Conservation (phyloP, 2,797 vertebrate genomes). For the Lagorchestes hirsutus region DNA sequence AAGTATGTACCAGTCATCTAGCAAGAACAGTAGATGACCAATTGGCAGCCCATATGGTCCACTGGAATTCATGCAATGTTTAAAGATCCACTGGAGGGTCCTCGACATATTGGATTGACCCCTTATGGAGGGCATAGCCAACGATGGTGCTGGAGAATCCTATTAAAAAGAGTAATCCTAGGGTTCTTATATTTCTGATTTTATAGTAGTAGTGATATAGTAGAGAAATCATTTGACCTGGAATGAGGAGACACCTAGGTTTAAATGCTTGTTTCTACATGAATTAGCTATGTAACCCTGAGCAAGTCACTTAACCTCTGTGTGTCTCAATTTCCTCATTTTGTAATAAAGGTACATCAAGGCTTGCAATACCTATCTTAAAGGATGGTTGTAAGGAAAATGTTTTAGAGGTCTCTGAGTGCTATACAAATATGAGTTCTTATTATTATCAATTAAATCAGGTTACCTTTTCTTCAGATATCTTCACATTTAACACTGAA, state of each 20-base stretch:
- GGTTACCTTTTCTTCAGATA: neutral
- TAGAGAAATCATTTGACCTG: neutral
- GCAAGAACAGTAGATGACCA: neutral
- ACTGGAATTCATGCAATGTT: neutral
- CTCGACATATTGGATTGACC: neutral
- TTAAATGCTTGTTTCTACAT: neutral
- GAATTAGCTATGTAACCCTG: neutral
- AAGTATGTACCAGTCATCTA: neutral
- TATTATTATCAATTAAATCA: neutral
- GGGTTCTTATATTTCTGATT: neutral
- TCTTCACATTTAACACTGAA: neutral
- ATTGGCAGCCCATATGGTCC: neutral
- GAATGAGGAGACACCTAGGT: neutral
- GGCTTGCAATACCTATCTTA: neutral
- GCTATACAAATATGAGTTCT: neutral
- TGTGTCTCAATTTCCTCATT: neutral
- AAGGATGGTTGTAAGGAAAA: neutral
- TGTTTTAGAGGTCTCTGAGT: neutral
- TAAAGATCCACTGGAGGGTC: neutral
- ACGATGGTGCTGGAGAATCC: neutral
- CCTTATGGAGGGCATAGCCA: neutral
- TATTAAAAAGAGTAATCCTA: neutral
- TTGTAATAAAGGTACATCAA: neutral
- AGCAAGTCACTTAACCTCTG: too few relatives aligned
- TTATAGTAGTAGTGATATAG: neutral